Evolutionary conservation across 37 sponge, comb jelly and placozoan genomes (phyloP).

Genomic region (Spongilla lacustris): DNA sequence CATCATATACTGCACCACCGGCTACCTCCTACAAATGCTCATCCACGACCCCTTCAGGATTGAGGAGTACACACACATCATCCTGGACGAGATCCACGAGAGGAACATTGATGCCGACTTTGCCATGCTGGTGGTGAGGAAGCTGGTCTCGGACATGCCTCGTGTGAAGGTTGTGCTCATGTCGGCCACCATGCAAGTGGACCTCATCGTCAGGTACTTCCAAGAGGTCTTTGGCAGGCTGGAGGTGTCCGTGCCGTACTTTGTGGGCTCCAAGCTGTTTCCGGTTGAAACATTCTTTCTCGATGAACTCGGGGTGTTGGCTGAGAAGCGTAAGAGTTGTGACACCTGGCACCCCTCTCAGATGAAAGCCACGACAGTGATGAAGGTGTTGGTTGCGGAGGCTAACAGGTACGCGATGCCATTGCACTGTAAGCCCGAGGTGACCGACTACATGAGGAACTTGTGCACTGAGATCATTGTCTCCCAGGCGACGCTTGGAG

Average conservation of each 20-base stretch:
- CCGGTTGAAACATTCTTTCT: constrained; percentile 53
- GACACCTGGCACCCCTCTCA: constrained; percentile 35
- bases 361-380: not conserved
- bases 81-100: constrained; percentile 85
- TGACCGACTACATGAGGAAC: constrained; percentile 4
- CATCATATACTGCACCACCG: constrained; percentile 71
- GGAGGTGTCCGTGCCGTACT: constrained; percentile 53
- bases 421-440: not conserved
- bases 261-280: constrained; percentile 62
- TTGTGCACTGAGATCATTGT: constrained; percentile 62
- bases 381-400: constrained; percentile 8
- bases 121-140: constrained; percentile 59
- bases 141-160: constrained; percentile 24
- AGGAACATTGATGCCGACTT: constrained; percentile 67
- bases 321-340: not conserved
- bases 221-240: constrained; percentile 16
- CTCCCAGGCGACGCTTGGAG: constrained; percentile 44
- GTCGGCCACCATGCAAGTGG: constrained; percentile 81
- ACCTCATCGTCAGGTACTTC: constrained; percentile 57
- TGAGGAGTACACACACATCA: constrained; percentile 64
- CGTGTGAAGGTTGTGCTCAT: constrained; percentile 62
- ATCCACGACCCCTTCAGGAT: constrained; percentile 50
- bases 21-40: constrained; percentile 66
- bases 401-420: not conserved
- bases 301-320: constrained; percentile 30